phyloP scores from a whole-genome alignment of 2,888 invertebrate species.

The Polyploca ridens region DNA sequence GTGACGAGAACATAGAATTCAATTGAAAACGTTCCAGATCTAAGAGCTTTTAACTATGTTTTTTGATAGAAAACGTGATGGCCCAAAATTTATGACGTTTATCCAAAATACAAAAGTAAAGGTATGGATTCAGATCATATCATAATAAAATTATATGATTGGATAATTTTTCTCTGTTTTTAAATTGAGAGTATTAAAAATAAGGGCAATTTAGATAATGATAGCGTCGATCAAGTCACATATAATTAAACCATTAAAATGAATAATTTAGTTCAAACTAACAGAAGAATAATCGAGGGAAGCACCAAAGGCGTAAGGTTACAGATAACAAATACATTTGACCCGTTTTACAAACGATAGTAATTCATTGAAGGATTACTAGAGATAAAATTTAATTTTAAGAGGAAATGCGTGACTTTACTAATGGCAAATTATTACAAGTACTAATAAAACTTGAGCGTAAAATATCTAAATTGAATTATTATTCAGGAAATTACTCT shows the following conservation, averaged over 20 bases:
- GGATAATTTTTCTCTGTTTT: background rate
- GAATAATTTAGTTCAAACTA: background rate
- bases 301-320: slow-evolving; percentile 9
- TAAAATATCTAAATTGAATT: slow-evolving; percentile 18
- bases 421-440: slow-evolving; percentile 13
- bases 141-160: background rate
- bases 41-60: background rate
- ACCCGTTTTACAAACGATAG: slow-evolving; percentile 10
- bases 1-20: slow-evolving; percentile 16
- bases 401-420: slow-evolving; percentile 20
- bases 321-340: slow-evolving; percentile 12
- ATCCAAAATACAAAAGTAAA: background rate
- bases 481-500: slow-evolving; percentile 16
- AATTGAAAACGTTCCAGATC: background rate
- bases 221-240: background rate
- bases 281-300: background rate
- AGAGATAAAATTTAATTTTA: slow-evolving; percentile 18
- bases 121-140: background rate
- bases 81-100: background rate
- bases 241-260: background rate
- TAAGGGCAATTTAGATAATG: background rate
- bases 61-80: background rate
- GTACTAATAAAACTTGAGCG: slow-evolving; percentile 13
- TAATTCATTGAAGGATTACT: slow-evolving; percentile 13
- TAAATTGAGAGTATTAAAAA: background rate